Evolutionary conservation across 2,113 vertebrate genomes (phyloP), one percentile per base, ranked within the genome.

Genomic region (Callorhinus ursinus): DNA sequence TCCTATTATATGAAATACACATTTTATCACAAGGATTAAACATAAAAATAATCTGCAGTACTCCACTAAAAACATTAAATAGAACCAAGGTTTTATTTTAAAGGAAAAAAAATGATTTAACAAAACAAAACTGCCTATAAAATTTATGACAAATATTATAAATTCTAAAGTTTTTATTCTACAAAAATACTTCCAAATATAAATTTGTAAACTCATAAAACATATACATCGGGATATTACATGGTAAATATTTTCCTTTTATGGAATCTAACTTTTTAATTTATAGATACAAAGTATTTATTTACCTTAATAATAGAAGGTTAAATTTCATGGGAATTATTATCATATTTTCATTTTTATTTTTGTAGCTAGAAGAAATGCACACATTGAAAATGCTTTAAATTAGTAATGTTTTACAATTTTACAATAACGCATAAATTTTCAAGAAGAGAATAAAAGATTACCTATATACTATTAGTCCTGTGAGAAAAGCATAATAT

Each of bases 11-110:
- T 53, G 59, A 3, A 63, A 5, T 42, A 61, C 72, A 39, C 4
- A 86, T 85, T 95, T 90, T 59, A 86, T 83, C 42, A 84, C 4
- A 97, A 92, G 55, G 1, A 86, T 96, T 96, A 90, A 84, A 92
- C 82, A 57, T 74, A 80, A 95, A 84, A 90, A 72, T 39, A 92
- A 69, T 39, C 36, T 93, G 2, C 0, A 93, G 4, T 24, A 57
- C 4, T 65, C 13, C 7, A 72, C 39, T 57, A 85, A 92, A 95
- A 93, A 82, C 69, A 82, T 74, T 31, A 65, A 55, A 55, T n/a
- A 65, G 33, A 96, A 84, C 19, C 7, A 83, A 36, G 77, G 28
- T 88, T 91, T 42, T 90, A 87, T 72, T 82, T 96, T 90, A 93
- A 83, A 84, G n/a, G n/a, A 39, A 93, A 83, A 96, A 74, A 46